Base-by-base conservation (phyloP, 2,797 vertebrate genomes). In the Hydrophis major region DNA sequence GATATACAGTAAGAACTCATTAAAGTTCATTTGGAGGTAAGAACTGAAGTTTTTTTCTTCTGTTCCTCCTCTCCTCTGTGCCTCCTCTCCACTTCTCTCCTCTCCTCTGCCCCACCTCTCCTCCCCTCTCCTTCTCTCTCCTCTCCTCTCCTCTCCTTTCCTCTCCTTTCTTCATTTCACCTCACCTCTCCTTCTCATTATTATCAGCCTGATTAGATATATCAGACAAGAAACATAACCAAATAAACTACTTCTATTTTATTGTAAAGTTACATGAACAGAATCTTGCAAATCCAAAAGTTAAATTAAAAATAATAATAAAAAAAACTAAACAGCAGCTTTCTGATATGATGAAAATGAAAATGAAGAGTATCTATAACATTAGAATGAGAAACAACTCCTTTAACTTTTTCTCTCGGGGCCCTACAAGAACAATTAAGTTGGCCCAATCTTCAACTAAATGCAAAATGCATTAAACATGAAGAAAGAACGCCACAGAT, bases 401-500 rank as follows among this genome's bases (percentile, higher is more conserved):
- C 78, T 92, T 94, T 93, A 90, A 90, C 61, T 61, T 92, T 89
- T 56, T 27, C 37, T 94, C 47, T 90, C 28, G 18, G 12, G 37
- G 8, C 20, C 61, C 94, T 92, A 93, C 93, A 93, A 95, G 94
- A 47, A 56, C 60, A 93, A 94, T 90, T 95, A 57, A 90, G 47
- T 4, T 47, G 42, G 88, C 60, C 3, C 32, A 42, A 10, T 87
- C 56, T 90, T 89, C 87, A 87, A 89, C 18, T 6, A 56, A 47
- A 92, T 91, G 74, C 14, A 92, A 93, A 69, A 92, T 66, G 86
- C 86, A 92, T 89, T 93, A 94, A 90, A 92, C 57, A 66, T 93
- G 61, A 92, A 93, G 93, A 90, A 69, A 94, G 88, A 92, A 90
- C 63, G 83, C 91, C 66, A 4, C 37, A 37, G 20, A 60, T 28